phyloP scores from a whole-genome alignment of 2,888 invertebrate genomes.

The Heliconius cydno region DNA sequence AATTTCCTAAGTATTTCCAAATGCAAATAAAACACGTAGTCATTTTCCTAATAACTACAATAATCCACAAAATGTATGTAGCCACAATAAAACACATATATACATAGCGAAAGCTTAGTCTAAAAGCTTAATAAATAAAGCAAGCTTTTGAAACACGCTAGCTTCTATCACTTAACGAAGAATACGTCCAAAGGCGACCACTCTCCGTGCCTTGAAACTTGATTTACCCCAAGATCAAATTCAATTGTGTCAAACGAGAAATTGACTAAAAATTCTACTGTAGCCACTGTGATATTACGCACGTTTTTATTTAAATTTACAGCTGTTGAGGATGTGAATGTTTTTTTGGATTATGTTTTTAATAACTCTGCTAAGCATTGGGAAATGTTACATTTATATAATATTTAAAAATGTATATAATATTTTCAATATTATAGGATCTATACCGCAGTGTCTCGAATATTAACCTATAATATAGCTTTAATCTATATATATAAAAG shows the following conservation, averaged over 20 bases:
- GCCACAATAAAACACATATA: background rate
- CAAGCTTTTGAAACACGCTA: conserved; percentile 42
- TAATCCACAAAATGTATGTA: background rate
- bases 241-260: conserved; percentile 78
- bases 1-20: too few relatives aligned
- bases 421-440: too few relatives aligned
- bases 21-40: too few relatives aligned
- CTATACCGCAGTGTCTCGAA: too few relatives aligned
- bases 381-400: background rate
- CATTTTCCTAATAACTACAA: background rate
- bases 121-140: background rate
- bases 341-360: background rate
- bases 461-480: too few relatives aligned
- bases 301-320: conserved; percentile 57
- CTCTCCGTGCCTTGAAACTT: conserved; percentile 74
- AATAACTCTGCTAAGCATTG: background rate
- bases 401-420: background rate
- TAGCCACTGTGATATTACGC: conserved; percentile 54
- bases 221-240: conserved; percentile 77
- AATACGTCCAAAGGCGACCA: conserved; percentile 60
- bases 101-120: background rate
- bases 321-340: conserved; percentile 15
- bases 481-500: too few relatives aligned
- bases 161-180: conserved; percentile 54
- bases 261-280: conserved; percentile 77